phyloP scores from a whole-genome alignment of 2,113 vertebrate genomes.

The Oreochromis spilurus region DNA sequence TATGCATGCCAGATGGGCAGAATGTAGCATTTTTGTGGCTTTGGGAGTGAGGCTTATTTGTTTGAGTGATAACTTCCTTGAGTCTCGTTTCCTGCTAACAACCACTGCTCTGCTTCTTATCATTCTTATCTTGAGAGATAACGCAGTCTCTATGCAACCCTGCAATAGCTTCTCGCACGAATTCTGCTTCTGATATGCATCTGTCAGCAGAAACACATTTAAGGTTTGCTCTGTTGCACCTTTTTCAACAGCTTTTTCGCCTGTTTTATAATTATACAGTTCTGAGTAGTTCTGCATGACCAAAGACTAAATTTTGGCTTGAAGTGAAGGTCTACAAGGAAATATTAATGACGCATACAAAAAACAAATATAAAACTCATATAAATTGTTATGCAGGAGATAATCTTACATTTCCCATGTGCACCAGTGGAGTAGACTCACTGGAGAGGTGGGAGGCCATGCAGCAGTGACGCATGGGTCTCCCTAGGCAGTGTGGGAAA shows the following conservation, averaged over 20 bases:
- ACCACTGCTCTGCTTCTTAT: not conserved
- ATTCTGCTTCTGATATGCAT: not conserved
- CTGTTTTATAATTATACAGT: not conserved
- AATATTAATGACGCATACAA: not conserved
- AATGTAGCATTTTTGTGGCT: not conserved
- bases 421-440: constrained; percentile 7
- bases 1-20: not conserved
- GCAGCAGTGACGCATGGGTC: constrained; percentile 44
- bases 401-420: constrained; percentile 60
- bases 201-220: not conserved
- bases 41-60: not conserved
- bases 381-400: not conserved
- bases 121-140: constrained; percentile 21
- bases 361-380: not conserved
- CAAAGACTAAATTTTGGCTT: not conserved
- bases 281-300: not conserved
- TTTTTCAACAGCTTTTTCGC: not conserved
- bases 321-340: not conserved
- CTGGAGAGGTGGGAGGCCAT: constrained; percentile 40
- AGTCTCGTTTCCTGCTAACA: constrained; percentile 21
- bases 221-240: not conserved
- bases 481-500: constrained; percentile 53
- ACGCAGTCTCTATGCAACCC: not conserved
- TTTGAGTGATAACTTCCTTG: constrained; percentile 2
- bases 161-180: not conserved